Percentiles rank a stretch among this genome's conserved stretches.
These are phyloP conservation scores for Chrysopa pallens DNA, from an alignment of 1,140 invertebrate genomes.

Conservation along the genomic window DNA sequence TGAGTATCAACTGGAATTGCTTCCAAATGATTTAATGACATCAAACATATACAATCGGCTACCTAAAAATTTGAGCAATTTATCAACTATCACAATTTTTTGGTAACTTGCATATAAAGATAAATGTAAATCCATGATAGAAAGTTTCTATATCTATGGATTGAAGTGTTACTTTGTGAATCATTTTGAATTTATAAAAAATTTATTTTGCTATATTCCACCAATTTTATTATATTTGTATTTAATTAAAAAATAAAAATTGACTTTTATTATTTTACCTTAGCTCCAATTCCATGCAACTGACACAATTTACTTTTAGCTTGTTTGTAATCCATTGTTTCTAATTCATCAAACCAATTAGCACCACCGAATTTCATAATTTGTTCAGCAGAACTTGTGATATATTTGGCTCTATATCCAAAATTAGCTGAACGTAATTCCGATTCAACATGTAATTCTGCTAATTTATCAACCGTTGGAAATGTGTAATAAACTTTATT, in stretches of 20 bases:
- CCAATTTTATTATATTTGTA: background rate
- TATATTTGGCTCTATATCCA: slow-evolving; percentile 83
- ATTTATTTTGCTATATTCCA: too few species aligned
- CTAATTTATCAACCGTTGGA: slow-evolving; percentile 51
- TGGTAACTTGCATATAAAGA: too few species aligned
- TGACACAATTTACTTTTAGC: slow-evolving; percentile 56
- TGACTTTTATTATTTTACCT: too few species aligned
- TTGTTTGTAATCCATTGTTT: slow-evolving; percentile 46
- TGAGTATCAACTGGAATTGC: slow-evolving; percentile 94
- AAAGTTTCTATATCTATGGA: too few species aligned
- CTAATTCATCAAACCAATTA: slow-evolving; percentile 51
- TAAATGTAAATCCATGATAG: too few species aligned
- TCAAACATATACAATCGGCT: slow-evolving; percentile 95
- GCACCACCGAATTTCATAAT: slow-evolving; percentile 46
- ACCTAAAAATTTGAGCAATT: slow-evolving; percentile 46
- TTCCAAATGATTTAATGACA: slow-evolving; percentile 80
- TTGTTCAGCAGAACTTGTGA: slow-evolving; percentile 48
- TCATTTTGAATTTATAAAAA: too few species aligned
- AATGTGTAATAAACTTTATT: slow-evolving; percentile 57
- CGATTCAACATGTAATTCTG: slow-evolving; percentile 40
- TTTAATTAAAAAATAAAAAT: too few species aligned
- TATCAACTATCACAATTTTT: too few species aligned
- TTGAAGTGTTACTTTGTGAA: too few species aligned
- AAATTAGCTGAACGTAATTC: slow-evolving; percentile 65
- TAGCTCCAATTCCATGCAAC: slow-evolving; percentile 73